Evolutionary conservation across 2,888 invertebrate genomes (phyloP).

Genomic region (Minunthozetes semirufus): DNA sequence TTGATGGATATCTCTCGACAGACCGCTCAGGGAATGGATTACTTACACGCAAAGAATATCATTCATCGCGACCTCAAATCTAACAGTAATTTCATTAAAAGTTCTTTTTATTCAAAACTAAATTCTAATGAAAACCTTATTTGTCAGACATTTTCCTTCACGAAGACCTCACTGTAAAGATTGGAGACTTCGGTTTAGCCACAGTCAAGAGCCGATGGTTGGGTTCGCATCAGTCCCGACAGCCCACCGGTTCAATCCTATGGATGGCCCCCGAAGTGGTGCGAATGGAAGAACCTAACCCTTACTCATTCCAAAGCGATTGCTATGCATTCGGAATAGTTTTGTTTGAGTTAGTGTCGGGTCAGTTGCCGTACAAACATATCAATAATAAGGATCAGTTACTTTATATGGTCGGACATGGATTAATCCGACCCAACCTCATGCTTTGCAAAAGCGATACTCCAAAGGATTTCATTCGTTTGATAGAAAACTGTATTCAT

Average conservation of each 20-base stretch:
- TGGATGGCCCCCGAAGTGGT: slow-evolving; percentile 99
- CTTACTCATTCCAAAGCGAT: slow-evolving; percentile 97
- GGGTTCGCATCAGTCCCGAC: slow-evolving; percentile 84
- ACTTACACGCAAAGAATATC: slow-evolving; percentile 96
- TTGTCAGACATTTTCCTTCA: slow-evolving; percentile 79
- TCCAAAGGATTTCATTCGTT: slow-evolving; percentile 76
- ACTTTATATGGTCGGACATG: slow-evolving; percentile 93
- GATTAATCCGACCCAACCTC: slow-evolving; percentile 77
- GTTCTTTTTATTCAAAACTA: neutral
- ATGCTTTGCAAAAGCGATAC: slow-evolving; percentile 75
- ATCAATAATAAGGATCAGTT: slow-evolving; percentile 93
- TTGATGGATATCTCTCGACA: slow-evolving; percentile 93
- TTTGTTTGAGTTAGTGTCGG: slow-evolving; percentile 86
- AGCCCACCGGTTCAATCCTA: slow-evolving; percentile 73
- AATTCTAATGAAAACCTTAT: slow-evolving; percentile 34
- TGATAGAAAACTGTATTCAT: slow-evolving; percentile 85
- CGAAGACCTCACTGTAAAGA: slow-evolving; percentile 95
- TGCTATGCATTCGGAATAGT: slow-evolving; percentile 98
- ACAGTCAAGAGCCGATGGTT: slow-evolving; percentile 97
- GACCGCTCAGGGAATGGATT: slow-evolving; percentile 99
- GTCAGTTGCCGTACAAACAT: slow-evolving; percentile 81
- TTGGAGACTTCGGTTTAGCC: slow-evolving; percentile 93
- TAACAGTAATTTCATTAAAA: slow-evolving; percentile 57
- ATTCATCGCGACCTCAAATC: slow-evolving; percentile 98
- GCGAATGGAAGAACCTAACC: slow-evolving; percentile 90